phyloP scores from a whole-genome alignment of 2,797 vertebrate species.

The Orientallactaga sibirica region DNA sequence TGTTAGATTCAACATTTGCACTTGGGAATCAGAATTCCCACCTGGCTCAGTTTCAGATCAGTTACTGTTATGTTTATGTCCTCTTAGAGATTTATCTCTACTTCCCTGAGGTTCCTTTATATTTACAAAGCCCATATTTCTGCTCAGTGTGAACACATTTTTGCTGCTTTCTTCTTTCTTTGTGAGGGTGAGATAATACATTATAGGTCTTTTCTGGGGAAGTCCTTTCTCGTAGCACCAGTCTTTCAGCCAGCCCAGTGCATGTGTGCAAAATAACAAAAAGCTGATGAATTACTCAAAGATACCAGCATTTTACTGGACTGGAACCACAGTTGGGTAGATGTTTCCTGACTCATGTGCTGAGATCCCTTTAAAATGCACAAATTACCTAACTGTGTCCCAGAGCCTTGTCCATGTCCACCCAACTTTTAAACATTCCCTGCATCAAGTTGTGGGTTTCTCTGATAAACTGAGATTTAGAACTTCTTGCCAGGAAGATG shows the following conservation, averaged over 20 bases:
- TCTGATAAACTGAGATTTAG: background rate
- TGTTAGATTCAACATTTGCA: background rate
- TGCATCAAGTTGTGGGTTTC: background rate
- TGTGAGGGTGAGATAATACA: background rate
- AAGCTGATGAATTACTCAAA: background rate
- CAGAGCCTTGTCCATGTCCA: no score
- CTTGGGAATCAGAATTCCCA: background rate
- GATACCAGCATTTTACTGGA: background rate
- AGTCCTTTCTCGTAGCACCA: background rate
- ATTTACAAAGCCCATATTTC: background rate
- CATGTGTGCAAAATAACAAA: background rate
- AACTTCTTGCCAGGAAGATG: background rate
- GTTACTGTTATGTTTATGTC: constrained; percentile 35
- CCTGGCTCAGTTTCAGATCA: background rate
- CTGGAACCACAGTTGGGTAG: background rate
- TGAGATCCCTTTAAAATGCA: background rate
- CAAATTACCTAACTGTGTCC: background rate
- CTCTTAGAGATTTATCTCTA: background rate
- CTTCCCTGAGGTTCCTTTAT: constrained; percentile 1
- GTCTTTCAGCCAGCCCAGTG: background rate
- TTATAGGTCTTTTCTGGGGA: background rate
- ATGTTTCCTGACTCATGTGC: background rate
- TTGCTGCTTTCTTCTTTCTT: background rate
- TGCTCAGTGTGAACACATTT: background rate
- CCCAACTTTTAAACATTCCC: background rate